Evolutionary conservation across 2,888 invertebrate genomes (phyloP), one percentile per base, ranked within the genome.

Genomic region (Cabera pusaria): DNA sequence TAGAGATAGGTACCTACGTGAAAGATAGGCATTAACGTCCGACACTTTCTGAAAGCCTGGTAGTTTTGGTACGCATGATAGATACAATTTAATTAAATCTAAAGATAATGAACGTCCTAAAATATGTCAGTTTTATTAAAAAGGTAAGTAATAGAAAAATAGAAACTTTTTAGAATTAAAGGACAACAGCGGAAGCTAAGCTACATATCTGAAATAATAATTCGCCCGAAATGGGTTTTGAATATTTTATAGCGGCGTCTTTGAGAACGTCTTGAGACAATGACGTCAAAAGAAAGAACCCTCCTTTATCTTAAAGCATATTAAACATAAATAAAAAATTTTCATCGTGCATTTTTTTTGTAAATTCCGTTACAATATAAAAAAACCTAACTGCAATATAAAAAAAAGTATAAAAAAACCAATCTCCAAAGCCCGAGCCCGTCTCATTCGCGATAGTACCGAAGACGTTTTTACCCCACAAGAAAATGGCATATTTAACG

Each of bases 401-500:
- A n/a, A n/a, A n/a, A n/a, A n/a, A n/a, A n/a, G n/a, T n/a, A n/a
- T n/a, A n/a, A n/a, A n/a, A n/a, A n/a, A n/a, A n/a, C n/a, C n/a
- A n/a, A n/a, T n/a, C n/a, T n/a, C n/a, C n/a, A n/a, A n/a, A n/a
- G n/a, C n/a, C n/a, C n/a, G n/a, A n/a, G n/a, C n/a, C n/a, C n/a
- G n/a, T n/a, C n/a, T n/a, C n/a, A n/a, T n/a, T n/a, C n/a, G n/a
- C n/a, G n/a, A n/a, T n/a, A n/a, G n/a, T n/a, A n/a, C n/a, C n/a
- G n/a, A n/a, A n/a, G n/a, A n/a, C n/a, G 20, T 25, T 29, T 29
- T 37, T 37, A 37, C 23, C 14, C 10, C 10, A 1, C 21, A 9
- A 26, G 31, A 27, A 27, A 26, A 1, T 14, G 20, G 7, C 29
- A 24, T 32, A 20, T 39, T 39, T 38, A 31, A 27, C 41, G 36